Conservation (phyloP, 2,888 invertebrate genomes). For the Blera fallax region DNA sequence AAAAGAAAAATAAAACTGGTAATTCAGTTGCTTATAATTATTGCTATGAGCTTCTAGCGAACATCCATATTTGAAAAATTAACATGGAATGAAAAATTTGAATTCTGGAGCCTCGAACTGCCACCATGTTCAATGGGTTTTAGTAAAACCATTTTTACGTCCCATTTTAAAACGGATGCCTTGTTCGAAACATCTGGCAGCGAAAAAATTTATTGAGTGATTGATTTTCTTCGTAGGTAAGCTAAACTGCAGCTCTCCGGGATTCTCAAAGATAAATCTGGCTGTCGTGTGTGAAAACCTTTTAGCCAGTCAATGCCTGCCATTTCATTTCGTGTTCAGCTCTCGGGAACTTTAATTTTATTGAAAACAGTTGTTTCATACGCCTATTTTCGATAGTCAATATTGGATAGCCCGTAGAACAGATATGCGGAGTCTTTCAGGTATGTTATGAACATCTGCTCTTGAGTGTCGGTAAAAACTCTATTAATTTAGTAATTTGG, state of each 20-base stretch:
- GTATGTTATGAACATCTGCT: background rate
- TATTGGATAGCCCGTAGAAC: slow-evolving; percentile 4
- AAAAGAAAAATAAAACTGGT: too few species aligned
- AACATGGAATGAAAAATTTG: background rate
- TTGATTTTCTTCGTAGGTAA: too few species aligned
- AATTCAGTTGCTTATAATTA: too few species aligned
- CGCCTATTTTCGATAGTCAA: background rate
- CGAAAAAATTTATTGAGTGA: background rate
- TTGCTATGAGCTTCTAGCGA: background rate
- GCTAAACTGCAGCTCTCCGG: slow-evolving; percentile 16
- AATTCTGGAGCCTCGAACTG: background rate
- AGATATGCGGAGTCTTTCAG: slow-evolving; percentile 16
- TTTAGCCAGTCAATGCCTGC: slow-evolving; percentile 15
- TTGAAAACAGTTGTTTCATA: background rate
- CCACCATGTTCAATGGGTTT: background rate
- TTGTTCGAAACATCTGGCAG: background rate
- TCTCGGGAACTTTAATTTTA: background rate
- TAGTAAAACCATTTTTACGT: slow-evolving; percentile 7
- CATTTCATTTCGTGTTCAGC: background rate
- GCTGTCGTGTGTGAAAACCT: background rate
- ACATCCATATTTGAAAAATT: background rate
- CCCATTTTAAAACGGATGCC: background rate
- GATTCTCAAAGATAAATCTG: background rate
- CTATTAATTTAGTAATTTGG: too few species aligned
- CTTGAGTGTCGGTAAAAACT: too few species aligned